Percentiles rank a stretch among this genome's conserved stretches.
These are phyloP conservation scores for Prunella strophiata DNA, from an alignment of 2,797 vertebrate genomes.

Conservation along the genomic window DNA sequence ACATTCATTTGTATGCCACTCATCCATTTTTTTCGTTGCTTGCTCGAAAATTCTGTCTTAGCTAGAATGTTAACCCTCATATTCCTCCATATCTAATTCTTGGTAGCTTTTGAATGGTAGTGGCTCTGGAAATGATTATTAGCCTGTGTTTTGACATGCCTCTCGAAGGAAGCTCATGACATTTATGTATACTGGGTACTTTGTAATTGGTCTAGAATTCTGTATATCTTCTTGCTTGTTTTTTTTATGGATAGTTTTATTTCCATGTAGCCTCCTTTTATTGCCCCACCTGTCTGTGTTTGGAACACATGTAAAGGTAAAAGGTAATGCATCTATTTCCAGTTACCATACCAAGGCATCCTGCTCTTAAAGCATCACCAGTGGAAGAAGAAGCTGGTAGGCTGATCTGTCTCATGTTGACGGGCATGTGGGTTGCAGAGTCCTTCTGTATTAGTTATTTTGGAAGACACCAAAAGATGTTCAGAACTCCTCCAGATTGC, in stretches of 20 bases:
- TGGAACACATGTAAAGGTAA: background rate
- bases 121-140: background rate
- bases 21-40: constrained; percentile 46
- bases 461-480: background rate
- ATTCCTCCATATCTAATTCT: background rate
- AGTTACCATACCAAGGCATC: background rate
- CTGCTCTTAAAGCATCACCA: constrained; percentile 28
- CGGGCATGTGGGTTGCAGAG: background rate
- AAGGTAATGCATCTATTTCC: constrained; percentile 15
- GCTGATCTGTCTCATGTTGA: background rate
- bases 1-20: constrained; percentile 28
- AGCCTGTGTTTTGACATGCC: background rate
- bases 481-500: background rate
- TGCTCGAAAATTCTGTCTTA: constrained; percentile 34
- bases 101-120: background rate
- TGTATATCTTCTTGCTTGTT: background rate
- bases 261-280: background rate
- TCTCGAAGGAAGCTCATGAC: background rate
- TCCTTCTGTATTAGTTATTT: background rate
- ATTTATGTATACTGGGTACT: background rate
- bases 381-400: constrained; percentile 38
- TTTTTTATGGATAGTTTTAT: background rate
- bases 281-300: background rate
- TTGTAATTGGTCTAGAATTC: background rate
- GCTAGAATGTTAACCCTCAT: background rate